These are phyloP conservation scores for Cerastis leucographa DNA, from an alignment of 2,888 invertebrate genomes.

Conservation along the genomic window DNA sequence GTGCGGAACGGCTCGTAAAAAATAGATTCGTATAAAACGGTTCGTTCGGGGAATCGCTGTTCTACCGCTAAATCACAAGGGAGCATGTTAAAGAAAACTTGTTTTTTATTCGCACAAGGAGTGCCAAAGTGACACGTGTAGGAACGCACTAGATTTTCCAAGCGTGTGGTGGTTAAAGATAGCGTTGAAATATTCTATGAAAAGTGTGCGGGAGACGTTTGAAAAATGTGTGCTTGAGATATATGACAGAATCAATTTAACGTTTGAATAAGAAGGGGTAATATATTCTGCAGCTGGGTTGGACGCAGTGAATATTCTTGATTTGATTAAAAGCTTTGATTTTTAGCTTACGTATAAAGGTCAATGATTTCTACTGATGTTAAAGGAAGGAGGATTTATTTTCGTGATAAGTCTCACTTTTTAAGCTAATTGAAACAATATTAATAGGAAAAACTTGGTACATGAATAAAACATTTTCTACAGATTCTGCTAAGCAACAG, in stretches of 20 bases:
- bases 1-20: slow-evolving; percentile 49
- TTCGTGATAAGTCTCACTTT: background rate
- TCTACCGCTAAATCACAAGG: slow-evolving; percentile 47
- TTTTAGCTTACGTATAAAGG: background rate
- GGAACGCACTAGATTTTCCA: slow-evolving; percentile 1
- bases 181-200: background rate
- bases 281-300: background rate
- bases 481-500: background rate
- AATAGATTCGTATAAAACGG: slow-evolving; percentile 47
- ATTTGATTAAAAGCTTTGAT: background rate
- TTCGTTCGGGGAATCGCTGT: slow-evolving; percentile 24
- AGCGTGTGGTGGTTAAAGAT: background rate
- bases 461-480: background rate
- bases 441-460: background rate
- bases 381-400: background rate
- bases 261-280: slow-evolving; percentile 1
- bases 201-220: slow-evolving; percentile 19
- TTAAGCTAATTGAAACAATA: background rate
- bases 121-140: slow-evolving; percentile 34
- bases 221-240: slow-evolving; percentile 27
- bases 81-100: slow-evolving; percentile 41
- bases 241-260: slow-evolving; percentile 39
- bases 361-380: background rate
- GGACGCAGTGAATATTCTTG: background rate
- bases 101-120: slow-evolving; percentile 27